phyloP scores from a whole-genome alignment of 2,113 vertebrate genomes.

The Cisticola juncidis region DNA sequence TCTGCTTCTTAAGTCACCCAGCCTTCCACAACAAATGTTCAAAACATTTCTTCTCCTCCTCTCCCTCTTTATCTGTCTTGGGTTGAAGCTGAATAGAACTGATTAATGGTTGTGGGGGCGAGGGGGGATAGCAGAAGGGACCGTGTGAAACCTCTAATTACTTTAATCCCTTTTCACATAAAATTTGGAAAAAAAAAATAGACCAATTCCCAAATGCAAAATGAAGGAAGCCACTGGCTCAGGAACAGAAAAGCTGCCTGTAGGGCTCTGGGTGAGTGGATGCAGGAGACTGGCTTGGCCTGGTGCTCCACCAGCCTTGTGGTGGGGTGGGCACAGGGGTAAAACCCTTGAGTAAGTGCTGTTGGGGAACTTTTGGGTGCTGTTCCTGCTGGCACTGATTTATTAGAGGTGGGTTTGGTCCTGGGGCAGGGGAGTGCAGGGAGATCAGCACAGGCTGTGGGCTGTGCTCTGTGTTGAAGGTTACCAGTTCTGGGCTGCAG shows the following conservation, averaged over 20 bases:
- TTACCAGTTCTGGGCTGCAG: not conserved
- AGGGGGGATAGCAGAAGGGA: not conserved
- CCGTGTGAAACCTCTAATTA: not conserved
- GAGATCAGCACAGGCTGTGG: not conserved
- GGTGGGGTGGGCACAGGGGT: not conserved
- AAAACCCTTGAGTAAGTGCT: not conserved
- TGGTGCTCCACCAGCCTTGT: not conserved
- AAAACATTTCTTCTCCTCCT: not conserved
- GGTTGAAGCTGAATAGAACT: not conserved
- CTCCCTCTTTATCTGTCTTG: not conserved
- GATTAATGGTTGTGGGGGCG: not conserved
- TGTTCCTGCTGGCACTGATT: not conserved
- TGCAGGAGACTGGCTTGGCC: not conserved
- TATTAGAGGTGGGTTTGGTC: not conserved
- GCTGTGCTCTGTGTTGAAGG: not conserved
- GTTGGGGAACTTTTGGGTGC: not conserved
- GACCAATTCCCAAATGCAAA: not conserved
- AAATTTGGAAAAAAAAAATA: not conserved
- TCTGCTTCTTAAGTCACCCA: not conserved
- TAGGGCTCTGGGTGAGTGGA: not conserved
- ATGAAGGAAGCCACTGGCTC: not conserved
- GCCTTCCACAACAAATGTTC: not conserved
- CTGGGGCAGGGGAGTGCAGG: not conserved
- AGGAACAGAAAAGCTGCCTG: not conserved
- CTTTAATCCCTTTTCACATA: slow-evolving; percentile 8